Evolutionary conservation across 2,113 vertebrate genomes (phyloP).

Genomic region (Anas platyrhynchos): DNA sequence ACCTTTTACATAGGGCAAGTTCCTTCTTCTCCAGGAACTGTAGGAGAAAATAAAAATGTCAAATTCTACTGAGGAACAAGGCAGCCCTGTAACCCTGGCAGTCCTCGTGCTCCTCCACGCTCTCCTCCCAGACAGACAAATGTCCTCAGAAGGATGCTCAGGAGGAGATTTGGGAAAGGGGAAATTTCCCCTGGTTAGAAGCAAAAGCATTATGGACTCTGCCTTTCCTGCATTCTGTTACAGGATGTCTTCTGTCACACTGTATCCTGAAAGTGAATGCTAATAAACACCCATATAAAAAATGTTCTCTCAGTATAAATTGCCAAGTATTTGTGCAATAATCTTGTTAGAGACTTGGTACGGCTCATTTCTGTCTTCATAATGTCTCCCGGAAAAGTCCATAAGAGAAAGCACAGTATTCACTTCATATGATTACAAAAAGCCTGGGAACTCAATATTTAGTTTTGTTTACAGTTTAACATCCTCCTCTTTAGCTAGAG

Average conservation of each 20-base stretch:
- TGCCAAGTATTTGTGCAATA: not conserved
- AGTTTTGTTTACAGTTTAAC: not conserved
- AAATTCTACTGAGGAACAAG: not conserved
- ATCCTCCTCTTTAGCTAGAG: not conserved
- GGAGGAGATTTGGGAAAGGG: not conserved
- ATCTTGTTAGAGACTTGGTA: not conserved
- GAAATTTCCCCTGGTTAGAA: not conserved
- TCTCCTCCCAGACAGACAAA: not conserved
- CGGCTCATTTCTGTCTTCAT: not conserved
- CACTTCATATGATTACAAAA: not conserved
- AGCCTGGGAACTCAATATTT: not conserved
- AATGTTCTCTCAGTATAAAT: not conserved
- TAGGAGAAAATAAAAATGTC: not conserved
- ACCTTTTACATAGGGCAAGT: not conserved
- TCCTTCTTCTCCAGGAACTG: not conserved
- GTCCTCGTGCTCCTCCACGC: not conserved
- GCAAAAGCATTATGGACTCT: not conserved
- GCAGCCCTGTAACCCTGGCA: not conserved
- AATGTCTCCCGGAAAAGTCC: not conserved
- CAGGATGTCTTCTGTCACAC: not conserved
- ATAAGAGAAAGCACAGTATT: not conserved
- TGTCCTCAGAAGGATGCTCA: not conserved
- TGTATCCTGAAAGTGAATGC: not conserved
- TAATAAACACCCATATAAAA: not conserved
- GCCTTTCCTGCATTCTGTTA: not conserved